Conservation (phyloP, 2,113 vertebrate genomes). For the Reinhardtius hippoglossoides region DNA sequence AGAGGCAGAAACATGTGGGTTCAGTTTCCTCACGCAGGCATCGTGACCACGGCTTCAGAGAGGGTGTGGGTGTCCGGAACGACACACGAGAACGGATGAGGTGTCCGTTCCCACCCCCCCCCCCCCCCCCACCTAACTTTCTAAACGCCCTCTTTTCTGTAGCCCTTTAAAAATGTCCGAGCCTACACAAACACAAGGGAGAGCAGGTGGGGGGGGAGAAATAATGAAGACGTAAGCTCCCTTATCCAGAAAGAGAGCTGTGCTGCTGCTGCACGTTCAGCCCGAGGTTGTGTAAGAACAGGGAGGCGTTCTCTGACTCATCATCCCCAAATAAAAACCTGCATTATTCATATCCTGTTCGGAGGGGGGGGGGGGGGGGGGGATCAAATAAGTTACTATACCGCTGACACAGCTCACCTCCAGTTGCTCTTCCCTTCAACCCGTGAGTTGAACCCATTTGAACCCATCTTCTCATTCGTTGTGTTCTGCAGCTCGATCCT, state of each 20-base stretch:
- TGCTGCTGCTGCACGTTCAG: slow-evolving; percentile 54
- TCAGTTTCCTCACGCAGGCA: slow-evolving; percentile 56
- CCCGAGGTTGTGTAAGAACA: slow-evolving; percentile 63
- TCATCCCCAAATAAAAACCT: slow-evolving; percentile 66
- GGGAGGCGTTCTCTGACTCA: slow-evolving; percentile 70
- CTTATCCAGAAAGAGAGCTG: slow-evolving; percentile 33
- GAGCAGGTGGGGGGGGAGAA: slow-evolving; percentile 6
- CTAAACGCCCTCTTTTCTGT: slow-evolving; percentile 29
- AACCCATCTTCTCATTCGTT: neutral
- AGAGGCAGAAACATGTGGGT: slow-evolving; percentile 54
- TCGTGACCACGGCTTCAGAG: slow-evolving; percentile 19
- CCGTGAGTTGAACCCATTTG: neutral
- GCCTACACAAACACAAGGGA: slow-evolving; percentile 66
- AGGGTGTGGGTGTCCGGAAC: slow-evolving; percentile 58
- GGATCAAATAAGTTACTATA: slow-evolving; percentile 50
- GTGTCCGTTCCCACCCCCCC: slow-evolving; percentile 4
- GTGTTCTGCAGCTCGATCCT: slow-evolving; percentile 1
- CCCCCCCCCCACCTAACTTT: neutral
- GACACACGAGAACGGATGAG: slow-evolving; percentile 48
- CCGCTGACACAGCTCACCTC: slow-evolving; percentile 45
- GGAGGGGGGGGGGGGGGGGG: slow-evolving; percentile 23
- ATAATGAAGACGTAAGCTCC: slow-evolving; percentile 71
- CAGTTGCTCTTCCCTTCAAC: neutral
- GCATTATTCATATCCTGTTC: slow-evolving; percentile 68
- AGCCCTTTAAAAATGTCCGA: slow-evolving; percentile 27